Base-by-base conservation (phyloP, 2,113 vertebrate genomes). In the Puntigrus tetrazona region DNA sequence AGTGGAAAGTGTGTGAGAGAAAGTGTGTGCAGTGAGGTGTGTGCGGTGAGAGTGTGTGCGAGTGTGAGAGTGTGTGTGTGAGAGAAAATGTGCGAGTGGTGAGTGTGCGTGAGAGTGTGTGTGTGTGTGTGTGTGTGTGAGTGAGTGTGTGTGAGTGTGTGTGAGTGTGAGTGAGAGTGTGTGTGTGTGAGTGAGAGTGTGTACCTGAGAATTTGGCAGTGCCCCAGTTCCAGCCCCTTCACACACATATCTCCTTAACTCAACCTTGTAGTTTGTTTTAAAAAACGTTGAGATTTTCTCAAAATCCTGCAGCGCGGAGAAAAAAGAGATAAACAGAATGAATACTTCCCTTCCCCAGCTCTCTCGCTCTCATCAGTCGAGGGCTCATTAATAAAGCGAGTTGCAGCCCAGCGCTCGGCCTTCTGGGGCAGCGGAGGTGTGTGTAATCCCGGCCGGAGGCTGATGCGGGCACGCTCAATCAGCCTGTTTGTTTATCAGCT, bases 171-270 rank as follows among this genome's bases (percentile, higher is more conserved):
- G 8, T 43, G 45, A 4, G 13, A 2, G 41, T 43, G 10, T 13
- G 13, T 14, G 14, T 16, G 13, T 18, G 31, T 8, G 16, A 14
- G 14, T 8, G 13, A 11, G 13, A 57, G 1, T 38, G 89, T 93
- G 90, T 91, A 98, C 97, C 98, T 87, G 97, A 94, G n/a, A 99
- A 99, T 83, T 96, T 95, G 29, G 97, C 97, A 0, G 97, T 98
- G 1, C 97, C 98, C 98, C 98, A 99, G 90, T 99, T 99, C 97
- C 97, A 99, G 29, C 98, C 98, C n/a, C 87, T 99, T 99, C 85
- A 99, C 97, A 63, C 97, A 98, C 43, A 97, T 91, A 81, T 99
- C 97, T 92, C 96, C 97, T 92, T 99, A 99, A 89, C 74, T 99
- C 97, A 89, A 99, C 88, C 79, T 96, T 96, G 87, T 98, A 99